Evolutionary conservation across 2,888 invertebrate genomes (phyloP), one percentile per base, ranked within the genome.

Genomic region (Anoncus sp.): DNA sequence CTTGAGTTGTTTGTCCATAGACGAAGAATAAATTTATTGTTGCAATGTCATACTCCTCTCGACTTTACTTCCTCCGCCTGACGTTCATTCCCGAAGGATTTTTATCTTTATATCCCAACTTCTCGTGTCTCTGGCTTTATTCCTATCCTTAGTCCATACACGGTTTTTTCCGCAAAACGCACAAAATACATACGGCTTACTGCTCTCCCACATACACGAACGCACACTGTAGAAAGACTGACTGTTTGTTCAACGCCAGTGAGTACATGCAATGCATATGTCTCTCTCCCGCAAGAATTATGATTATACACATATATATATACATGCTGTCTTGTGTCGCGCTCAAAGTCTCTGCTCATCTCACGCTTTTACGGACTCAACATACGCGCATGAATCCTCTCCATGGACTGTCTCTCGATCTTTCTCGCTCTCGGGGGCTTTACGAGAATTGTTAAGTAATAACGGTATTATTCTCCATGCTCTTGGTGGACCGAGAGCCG

Each of bases 361-460:
- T 55, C 60, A 18, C 53, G 57, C 65, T 70, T 63, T 71, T 43
- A 24, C 59, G 55, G 43, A 45, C 31, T 20, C n/a, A 6, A 43
- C 62, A 38, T 24, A 49, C 40, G 38, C 27, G 27, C 53, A 53
- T 71, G 60, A 71, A 60, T 60, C 53, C 53, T 53, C 62, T 62
- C n/a, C 69, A 10, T 14, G 31, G 12, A 40, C 20, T 16, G 43
- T 69, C 35, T 77, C 60, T 63, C 60, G 38, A 18, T 71, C 65
- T 59, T 40, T 57, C 62, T 67, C 51, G 45, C 47, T 62, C 57
- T 35, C 60, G 49, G 55, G 35, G 82, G 81, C 81, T 86, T 87
- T 87, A 85, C 84, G 86, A 86, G 79, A 83, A 84, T 85, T 80
- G 82, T 81, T 55, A 72, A 75, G 82, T 80, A 83, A 85, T 85